phyloP scores from a whole-genome alignment of 2,888 invertebrate species.

The Drosophila maculinotata region DNA sequence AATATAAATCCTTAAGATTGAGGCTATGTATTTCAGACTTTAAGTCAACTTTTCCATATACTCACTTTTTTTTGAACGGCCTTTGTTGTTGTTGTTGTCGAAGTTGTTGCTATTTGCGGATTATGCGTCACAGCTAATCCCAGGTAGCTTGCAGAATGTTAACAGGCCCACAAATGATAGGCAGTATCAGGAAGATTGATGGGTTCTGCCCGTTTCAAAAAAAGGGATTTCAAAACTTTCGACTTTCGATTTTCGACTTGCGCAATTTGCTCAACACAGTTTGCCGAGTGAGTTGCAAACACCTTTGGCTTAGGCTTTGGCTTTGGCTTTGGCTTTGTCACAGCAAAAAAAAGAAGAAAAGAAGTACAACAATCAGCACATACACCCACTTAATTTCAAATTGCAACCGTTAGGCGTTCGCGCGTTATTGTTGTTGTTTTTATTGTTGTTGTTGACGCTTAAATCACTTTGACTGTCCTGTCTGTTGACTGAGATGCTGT shows the following conservation, averaged over 20 bases:
- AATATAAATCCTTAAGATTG: not conserved
- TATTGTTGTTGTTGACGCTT: constrained; percentile 21
- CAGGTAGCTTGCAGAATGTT: constrained; percentile 17
- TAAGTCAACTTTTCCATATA: constrained; percentile 1
- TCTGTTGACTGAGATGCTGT: constrained; percentile 40
- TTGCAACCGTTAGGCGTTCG: constrained; percentile 36
- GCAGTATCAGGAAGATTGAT: constrained; percentile 3
- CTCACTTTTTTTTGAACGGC: constrained; percentile 31
- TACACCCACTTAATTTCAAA: constrained; percentile 39
- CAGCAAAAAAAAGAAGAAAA: constrained; percentile 43
- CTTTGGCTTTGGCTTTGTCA: constrained; percentile 44
- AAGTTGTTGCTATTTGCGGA: constrained; percentile 8
- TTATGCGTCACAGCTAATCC: constrained; percentile 16
- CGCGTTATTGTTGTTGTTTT: constrained; percentile 19
- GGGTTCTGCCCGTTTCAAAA: constrained; percentile 13
- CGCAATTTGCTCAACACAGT: constrained; percentile 22
- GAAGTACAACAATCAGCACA: constrained; percentile 29
- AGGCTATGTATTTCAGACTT: not conserved
- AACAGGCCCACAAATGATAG: constrained; percentile 12
- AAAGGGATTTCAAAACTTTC: constrained; percentile 36
- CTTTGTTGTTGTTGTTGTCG: not conserved
- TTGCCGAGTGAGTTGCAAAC: constrained; percentile 25
- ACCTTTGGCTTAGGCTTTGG: too few species aligned
- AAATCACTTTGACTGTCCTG: constrained; percentile 24
- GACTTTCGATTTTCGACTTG: constrained; percentile 23